Evolutionary conservation across 2,797 vertebrate genomes (phyloP).

Genomic region (Mus minutoides): DNA sequence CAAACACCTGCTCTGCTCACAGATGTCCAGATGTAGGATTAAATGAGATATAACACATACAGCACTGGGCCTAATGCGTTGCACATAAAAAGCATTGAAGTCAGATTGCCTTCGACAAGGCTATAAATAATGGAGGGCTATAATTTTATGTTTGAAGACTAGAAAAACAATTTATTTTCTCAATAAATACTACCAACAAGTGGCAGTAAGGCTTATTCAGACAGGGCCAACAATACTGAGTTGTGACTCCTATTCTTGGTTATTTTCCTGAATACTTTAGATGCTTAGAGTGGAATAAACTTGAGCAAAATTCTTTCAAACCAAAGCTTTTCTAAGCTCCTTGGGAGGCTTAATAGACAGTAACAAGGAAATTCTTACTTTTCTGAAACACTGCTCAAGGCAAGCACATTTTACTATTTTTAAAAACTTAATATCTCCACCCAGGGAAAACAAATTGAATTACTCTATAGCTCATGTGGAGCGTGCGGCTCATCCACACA

Average conservation of each 20-base stretch:
- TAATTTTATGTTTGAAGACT: conserved; percentile 1
- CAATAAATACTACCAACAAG: conserved; percentile 54
- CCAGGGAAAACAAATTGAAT: conserved; percentile 64
- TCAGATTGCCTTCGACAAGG: not conserved
- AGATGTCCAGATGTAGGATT: not conserved
- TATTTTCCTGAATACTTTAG: conserved; percentile 17
- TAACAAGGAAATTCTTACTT: conserved; percentile 61
- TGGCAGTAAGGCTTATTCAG: conserved; percentile 15
- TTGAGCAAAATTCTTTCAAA: conserved; percentile 40
- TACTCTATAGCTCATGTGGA: not conserved
- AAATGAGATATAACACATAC: not conserved
- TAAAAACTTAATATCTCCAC: conserved; percentile 65
- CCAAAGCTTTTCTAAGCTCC: conserved; percentile 38
- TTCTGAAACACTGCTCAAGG: conserved; percentile 55
- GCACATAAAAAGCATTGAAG: not conserved
- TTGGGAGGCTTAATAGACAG: conserved; percentile 36
- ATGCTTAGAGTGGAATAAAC: conserved; percentile 8
- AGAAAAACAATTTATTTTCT: conserved; percentile 41
- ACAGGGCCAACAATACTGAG: not conserved
- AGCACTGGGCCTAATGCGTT: not conserved
- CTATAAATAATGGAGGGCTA: not conserved
- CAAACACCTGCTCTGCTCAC: not conserved
- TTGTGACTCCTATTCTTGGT: not conserved
- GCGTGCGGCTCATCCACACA: not conserved
- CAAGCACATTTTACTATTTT: conserved; percentile 65